Percentiles rank a stretch among this genome's conserved stretches.
These are phyloP conservation scores for rat (Rattus norvegicus) DNA, from an alignment of 2,113 vertebrate species.

Conservation along the genomic window DNA sequence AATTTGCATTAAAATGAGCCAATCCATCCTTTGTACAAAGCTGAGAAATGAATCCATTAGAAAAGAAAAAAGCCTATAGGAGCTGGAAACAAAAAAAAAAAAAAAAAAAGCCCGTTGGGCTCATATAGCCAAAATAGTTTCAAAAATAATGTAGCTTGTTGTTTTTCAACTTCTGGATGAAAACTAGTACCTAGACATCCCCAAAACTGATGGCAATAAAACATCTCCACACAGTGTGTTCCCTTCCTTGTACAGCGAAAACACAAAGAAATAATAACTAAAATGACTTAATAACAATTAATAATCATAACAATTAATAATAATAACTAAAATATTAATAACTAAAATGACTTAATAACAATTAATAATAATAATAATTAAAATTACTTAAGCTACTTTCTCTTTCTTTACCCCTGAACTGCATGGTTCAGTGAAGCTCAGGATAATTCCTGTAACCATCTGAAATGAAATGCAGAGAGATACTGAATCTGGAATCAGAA, in stretches of 20 bases:
- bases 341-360: too few species aligned
- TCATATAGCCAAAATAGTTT: constrained; percentile 6
- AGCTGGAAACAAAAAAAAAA: constrained; percentile 47
- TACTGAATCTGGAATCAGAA: background rate
- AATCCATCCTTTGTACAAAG: constrained; percentile 47
- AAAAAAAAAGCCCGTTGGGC: constrained; percentile 18
- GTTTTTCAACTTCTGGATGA: constrained; percentile 48
- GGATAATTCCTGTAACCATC: background rate
- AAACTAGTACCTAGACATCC: background rate
- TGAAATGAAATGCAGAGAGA: background rate
- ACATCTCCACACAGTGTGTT: background rate
- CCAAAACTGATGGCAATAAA: constrained; percentile 21
- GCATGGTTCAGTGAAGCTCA: background rate
- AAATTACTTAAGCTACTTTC: background rate
- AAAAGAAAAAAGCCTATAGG: background rate
- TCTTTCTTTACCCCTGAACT: background rate
- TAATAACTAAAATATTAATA: too few species aligned
- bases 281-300: too few species aligned
- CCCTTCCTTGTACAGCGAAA: background rate
- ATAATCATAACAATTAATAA: too few species aligned
- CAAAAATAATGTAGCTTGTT: constrained; percentile 35
- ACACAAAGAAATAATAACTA: background rate
- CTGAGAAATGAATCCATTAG: constrained; percentile 49
- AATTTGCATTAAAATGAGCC: constrained; percentile 70
- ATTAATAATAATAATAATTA: too few species aligned